These are phyloP conservation scores for Naso thynnoides DNA, from an alignment of 2,797 vertebrate species.

Conservation along the genomic window DNA sequence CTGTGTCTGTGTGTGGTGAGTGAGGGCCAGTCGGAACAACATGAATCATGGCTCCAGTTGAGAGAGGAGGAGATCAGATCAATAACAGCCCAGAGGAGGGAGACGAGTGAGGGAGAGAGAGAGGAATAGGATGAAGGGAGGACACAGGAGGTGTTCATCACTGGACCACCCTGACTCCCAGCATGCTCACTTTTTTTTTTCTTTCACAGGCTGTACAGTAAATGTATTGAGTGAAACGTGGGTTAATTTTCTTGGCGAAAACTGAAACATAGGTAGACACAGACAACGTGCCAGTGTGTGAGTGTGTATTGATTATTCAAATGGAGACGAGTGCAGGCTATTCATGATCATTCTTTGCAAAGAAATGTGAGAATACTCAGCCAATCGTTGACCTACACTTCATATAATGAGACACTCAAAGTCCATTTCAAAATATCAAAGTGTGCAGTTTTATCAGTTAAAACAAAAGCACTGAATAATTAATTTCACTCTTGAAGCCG, in stretches of 20 bases:
- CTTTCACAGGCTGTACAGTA: constrained; percentile 28
- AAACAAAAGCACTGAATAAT: constrained; percentile 22
- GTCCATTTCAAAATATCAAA: constrained; percentile 22
- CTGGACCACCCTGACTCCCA: constrained; percentile 74
- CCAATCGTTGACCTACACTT: constrained; percentile 8
- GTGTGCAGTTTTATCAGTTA: constrained; percentile 17
- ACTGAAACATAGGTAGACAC: constrained; percentile 20
- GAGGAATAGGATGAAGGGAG: constrained; percentile 73
- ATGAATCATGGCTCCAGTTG: constrained; percentile 84
- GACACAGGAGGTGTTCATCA: constrained; percentile 78
- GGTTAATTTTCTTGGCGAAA: constrained; percentile 42
- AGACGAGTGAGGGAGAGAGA: constrained; percentile 54
- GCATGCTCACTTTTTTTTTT: constrained; percentile 42
- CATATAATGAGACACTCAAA: constrained; percentile 22
- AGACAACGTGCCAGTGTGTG: constrained; percentile 21
- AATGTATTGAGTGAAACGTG: constrained; percentile 23
- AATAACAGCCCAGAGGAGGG: constrained; percentile 79
- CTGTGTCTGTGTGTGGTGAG: constrained; percentile 81
- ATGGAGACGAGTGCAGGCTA: background rate
- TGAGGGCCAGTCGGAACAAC: constrained; percentile 78
- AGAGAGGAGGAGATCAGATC: constrained; percentile 81
- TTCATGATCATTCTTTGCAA: background rate
- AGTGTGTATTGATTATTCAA: constrained; percentile 56
- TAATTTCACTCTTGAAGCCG: constrained; percentile 31
- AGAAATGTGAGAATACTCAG: background rate